Conservation (phyloP, 2,888 invertebrate species). For the Griposia aprilina region DNA sequence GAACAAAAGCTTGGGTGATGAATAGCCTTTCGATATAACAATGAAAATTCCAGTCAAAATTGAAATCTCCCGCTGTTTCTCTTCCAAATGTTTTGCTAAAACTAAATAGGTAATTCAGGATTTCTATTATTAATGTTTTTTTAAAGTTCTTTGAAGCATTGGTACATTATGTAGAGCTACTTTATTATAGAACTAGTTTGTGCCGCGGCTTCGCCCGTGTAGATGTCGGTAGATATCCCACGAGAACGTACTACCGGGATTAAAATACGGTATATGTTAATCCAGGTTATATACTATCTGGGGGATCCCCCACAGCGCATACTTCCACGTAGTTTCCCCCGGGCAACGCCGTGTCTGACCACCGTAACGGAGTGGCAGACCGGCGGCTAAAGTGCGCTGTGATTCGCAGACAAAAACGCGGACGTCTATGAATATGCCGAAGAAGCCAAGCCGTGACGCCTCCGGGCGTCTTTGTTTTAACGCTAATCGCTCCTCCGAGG, state of each 20-base stretch:
- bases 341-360: too few relatives aligned
- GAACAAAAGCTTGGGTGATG: constrained; percentile 8
- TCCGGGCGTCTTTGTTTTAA: too few relatives aligned
- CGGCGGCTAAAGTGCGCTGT: too few relatives aligned
- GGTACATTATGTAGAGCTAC: too few relatives aligned
- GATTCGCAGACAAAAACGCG: too few relatives aligned
- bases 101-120: background rate
- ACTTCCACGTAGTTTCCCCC: too few relatives aligned
- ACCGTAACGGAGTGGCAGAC: too few relatives aligned
- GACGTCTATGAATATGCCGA: too few relatives aligned
- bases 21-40: background rate
- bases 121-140: background rate
- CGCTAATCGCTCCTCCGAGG: too few relatives aligned
- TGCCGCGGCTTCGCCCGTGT: too few relatives aligned
- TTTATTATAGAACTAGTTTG: background rate
- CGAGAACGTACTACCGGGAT: background rate
- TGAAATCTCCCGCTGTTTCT: background rate
- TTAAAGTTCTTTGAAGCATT: background rate
- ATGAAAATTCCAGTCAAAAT: constrained; percentile 14
- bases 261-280: background rate
- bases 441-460: too few relatives aligned
- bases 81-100: background rate
- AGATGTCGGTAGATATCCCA: background rate
- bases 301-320: too few relatives aligned
- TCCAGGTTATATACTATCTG: background rate